phyloP scores from a whole-genome alignment of 2,797 vertebrate species.

The Rhodeus uyekii region DNA sequence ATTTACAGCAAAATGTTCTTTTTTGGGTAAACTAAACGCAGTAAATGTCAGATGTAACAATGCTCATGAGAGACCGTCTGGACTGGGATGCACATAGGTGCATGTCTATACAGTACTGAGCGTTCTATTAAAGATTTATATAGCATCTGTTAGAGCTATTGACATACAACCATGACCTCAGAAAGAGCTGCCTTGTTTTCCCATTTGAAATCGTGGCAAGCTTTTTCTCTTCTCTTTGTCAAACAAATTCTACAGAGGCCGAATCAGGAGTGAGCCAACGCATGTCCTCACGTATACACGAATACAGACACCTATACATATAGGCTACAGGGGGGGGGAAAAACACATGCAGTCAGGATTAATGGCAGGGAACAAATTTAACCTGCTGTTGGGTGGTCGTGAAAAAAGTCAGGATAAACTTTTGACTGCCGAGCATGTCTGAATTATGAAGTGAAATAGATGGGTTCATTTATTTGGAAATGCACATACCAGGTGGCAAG shows the following conservation, averaged over 20 bases:
- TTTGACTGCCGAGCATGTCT: conserved; percentile 26
- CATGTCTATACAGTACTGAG: conserved; percentile 46
- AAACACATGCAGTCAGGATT: not conserved
- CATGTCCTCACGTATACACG: conserved; percentile 2
- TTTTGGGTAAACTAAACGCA: not conserved
- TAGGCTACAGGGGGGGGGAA: not conserved
- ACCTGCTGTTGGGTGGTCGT: conserved; percentile 47
- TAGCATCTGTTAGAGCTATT: conserved; percentile 56
- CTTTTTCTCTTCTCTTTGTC: conserved; percentile 20
- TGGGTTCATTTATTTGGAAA: conserved; percentile 60
- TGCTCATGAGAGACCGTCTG: conserved; percentile 35
- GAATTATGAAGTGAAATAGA: conserved; percentile 55
- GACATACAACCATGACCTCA: conserved; percentile 52
- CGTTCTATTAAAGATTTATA: conserved; percentile 52
- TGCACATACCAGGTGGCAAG: conserved; percentile 55
- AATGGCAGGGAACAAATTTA: conserved; percentile 28
- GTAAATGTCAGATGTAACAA: conserved; percentile 6
- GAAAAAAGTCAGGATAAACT: conserved; percentile 43
- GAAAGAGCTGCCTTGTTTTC: conserved; percentile 50
- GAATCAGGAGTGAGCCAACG: conserved; percentile 16
- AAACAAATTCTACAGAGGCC: conserved; percentile 32
- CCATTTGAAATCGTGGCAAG: conserved; percentile 43
- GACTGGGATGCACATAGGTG: conserved; percentile 23
- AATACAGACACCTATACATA: conserved; percentile 20
- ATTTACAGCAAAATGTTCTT: not conserved